phyloP scores from a whole-genome alignment of 2,888 invertebrate genomes.

The Cyclophora albipunctata region DNA sequence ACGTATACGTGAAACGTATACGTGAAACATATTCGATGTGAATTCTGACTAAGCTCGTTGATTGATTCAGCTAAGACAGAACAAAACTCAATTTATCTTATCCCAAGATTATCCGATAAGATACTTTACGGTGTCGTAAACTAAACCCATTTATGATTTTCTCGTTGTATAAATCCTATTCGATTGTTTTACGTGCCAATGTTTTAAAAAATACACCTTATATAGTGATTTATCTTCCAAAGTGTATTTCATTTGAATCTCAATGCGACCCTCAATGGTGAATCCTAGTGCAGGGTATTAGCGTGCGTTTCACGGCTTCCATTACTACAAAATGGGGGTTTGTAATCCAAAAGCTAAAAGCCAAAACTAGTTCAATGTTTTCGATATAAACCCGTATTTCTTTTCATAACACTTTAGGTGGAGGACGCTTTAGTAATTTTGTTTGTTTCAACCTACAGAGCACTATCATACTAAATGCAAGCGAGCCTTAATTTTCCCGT shows the following conservation, averaged over 20 bases:
- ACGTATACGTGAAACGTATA: too few relatives aligned
- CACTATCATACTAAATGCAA: slow-evolving; percentile 26
- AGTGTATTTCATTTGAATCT: too few relatives aligned
- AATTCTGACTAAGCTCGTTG: slow-evolving; percentile 2
- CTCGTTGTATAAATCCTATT: neutral
- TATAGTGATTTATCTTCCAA: too few relatives aligned
- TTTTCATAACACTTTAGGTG: slow-evolving; percentile 18
- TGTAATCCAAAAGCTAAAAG: slow-evolving; percentile 17
- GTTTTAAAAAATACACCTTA: too few relatives aligned
- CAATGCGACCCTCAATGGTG: too few relatives aligned
- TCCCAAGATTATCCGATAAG: slow-evolving; percentile 17
- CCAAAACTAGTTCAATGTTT: slow-evolving; percentile 22
- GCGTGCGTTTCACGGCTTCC: too few relatives aligned
- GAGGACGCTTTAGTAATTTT: slow-evolving; percentile 37
- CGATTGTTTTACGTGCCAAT: too few relatives aligned
- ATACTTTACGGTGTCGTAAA: slow-evolving; percentile 15
- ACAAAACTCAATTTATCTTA: slow-evolving; percentile 34
- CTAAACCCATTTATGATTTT: slow-evolving; percentile 4
- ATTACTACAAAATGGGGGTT: slow-evolving; percentile 1
- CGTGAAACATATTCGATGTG: too few relatives aligned
- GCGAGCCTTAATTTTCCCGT: slow-evolving; percentile 29
- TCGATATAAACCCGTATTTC: slow-evolving; percentile 22
- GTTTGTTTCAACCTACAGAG: slow-evolving; percentile 32
- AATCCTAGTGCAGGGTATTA: too few relatives aligned
- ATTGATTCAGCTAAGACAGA: slow-evolving; percentile 26